These are phyloP conservation scores for Neomonachus schauinslandi DNA, from an alignment of 2,113 vertebrate genomes.

Conservation along the genomic window DNA sequence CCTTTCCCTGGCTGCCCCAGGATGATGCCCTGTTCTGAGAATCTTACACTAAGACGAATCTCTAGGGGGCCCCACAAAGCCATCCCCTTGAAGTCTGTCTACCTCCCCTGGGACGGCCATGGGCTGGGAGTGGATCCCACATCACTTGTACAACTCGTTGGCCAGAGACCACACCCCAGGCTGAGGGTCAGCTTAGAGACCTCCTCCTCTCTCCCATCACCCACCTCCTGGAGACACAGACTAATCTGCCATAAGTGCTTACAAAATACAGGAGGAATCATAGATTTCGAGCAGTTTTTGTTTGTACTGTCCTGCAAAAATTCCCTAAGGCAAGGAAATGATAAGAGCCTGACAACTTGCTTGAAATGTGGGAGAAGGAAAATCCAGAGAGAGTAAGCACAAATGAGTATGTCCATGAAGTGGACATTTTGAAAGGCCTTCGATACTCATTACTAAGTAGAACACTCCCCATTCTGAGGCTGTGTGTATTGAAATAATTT, in stretches of 20 bases:
- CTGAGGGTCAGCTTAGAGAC: background rate
- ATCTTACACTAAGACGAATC: background rate
- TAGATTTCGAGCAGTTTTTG: background rate
- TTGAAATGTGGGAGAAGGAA: background rate
- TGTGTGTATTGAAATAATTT: background rate
- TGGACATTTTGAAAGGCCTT: background rate
- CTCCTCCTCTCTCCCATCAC: background rate
- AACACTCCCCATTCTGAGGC: background rate
- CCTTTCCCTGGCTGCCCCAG: background rate
- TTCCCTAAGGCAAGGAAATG: background rate
- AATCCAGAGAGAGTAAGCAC: background rate
- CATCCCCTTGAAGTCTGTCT: background rate
- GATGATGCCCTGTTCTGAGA: background rate
- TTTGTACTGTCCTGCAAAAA: background rate
- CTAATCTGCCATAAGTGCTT: background rate
- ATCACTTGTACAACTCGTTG: background rate
- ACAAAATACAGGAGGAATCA: background rate
- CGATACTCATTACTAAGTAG: background rate
- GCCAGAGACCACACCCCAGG: background rate
- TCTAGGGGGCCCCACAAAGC: background rate
- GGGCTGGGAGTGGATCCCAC: background rate
- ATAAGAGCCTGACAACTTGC: background rate
- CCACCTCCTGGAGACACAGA: background rate
- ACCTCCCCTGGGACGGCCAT: background rate
- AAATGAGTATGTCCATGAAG: rapidly evolving